These are phyloP conservation scores for Gastrophysa polygoni DNA, from an alignment of 2,888 invertebrate genomes.

Conservation along the genomic window DNA sequence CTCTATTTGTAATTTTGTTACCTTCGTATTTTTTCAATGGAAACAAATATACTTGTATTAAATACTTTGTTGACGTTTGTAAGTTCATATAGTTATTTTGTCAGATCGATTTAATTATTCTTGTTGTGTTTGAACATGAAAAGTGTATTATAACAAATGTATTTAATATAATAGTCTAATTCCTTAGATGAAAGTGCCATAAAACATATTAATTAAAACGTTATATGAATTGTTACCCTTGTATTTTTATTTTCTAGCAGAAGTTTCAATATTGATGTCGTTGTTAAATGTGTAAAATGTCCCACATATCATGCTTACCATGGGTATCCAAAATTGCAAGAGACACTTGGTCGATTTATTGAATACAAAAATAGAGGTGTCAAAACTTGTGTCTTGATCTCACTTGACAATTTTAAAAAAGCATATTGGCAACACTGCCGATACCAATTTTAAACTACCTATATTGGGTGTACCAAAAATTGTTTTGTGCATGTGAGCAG, in stretches of 20 bases:
- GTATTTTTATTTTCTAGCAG: neutral
- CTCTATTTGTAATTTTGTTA: constrained; percentile 37
- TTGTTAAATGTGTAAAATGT: too few species aligned
- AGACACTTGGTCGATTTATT: too few species aligned
- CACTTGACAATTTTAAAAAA: too few species aligned
- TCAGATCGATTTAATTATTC: constrained; percentile 50
- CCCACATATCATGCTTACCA: too few species aligned
- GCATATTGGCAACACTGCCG: too few species aligned
- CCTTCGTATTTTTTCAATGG: constrained; percentile 31
- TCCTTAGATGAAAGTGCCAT: constrained; percentile 46
- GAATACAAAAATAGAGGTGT: too few species aligned
- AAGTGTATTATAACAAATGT: constrained; percentile 38
- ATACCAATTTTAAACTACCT: too few species aligned
- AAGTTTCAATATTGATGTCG: too few species aligned
- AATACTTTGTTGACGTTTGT: constrained; percentile 46
- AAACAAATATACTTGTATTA: constrained; percentile 41
- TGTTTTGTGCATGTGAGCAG: too few species aligned
- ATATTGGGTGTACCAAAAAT: too few species aligned
- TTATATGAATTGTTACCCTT: neutral
- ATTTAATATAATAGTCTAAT: constrained; percentile 44
- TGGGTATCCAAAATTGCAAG: too few species aligned
- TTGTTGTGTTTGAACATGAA: constrained; percentile 41
- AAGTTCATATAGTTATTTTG: constrained; percentile 52
- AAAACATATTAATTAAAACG: constrained; percentile 11
- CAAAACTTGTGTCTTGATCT: too few species aligned